A percentile compares a stretch with the other conserved stretches of the same genome.
These are phyloP conservation scores for Tetramorium bicarinatum DNA, from an alignment of 2,888 invertebrate genomes.

Conservation along the genomic window DNA sequence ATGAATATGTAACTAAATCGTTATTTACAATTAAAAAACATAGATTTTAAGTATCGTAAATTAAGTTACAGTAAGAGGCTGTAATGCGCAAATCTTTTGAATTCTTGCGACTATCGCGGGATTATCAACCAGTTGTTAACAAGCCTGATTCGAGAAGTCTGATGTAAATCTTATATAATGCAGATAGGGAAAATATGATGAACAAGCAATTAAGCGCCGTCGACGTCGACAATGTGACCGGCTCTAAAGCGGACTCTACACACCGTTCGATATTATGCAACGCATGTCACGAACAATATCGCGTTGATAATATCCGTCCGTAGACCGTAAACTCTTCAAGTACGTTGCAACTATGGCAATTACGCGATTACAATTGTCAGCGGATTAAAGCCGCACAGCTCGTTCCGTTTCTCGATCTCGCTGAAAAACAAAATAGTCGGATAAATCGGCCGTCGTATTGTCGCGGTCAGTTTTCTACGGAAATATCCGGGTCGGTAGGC, in stretches of 20 bases:
- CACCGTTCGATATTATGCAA: conserved; percentile 29
- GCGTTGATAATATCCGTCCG: not conserved
- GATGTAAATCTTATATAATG: conserved; percentile 28
- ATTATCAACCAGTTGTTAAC: conserved; percentile 1
- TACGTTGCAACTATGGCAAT: not conserved
- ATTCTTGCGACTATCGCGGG: not conserved
- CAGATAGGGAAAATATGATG: conserved; percentile 27
- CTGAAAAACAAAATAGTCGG: not conserved
- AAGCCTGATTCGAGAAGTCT: not conserved
- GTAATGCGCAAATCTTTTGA: not conserved
- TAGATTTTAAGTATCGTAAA: not conserved
- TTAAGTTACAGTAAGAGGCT: not conserved
- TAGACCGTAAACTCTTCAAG: not conserved
- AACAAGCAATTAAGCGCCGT: conserved; percentile 22
- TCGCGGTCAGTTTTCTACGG: not conserved
- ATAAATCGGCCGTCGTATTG: not conserved
- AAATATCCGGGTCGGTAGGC: not conserved
- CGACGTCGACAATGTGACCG: not conserved
- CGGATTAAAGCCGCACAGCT: not conserved
- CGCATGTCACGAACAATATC: conserved; percentile 21
- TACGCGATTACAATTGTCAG: not conserved
- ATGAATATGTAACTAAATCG: not conserved
- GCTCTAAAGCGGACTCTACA: not conserved
- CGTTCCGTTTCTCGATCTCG: not conserved
- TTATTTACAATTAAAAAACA: too few species aligned